Evolutionary conservation across 2,888 invertebrate genomes (phyloP).

Genomic region (Dynastes hyllus): DNA sequence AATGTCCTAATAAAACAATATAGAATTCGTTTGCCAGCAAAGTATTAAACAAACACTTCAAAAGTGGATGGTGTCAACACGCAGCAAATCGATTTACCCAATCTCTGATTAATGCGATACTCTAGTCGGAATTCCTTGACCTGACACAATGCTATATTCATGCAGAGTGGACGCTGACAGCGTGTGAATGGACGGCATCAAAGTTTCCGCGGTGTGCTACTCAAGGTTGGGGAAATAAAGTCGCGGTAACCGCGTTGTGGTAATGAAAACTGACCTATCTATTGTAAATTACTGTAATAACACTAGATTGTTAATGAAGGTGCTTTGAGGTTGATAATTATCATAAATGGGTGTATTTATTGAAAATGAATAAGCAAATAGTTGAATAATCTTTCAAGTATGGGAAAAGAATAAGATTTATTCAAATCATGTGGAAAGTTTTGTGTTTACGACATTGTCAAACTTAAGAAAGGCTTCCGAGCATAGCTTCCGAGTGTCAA

Average conservation of each 20-base stretch:
- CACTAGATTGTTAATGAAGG: constrained; percentile 4
- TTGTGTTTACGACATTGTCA: too few relatives aligned
- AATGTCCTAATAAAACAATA: too few relatives aligned
- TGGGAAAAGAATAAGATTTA: too few relatives aligned
- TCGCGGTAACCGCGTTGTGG: constrained; percentile 5
- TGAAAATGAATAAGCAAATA: too few relatives aligned
- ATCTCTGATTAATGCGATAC: constrained; percentile 23
- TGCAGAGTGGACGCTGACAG: constrained; percentile 8
- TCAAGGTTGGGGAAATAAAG: constrained; percentile 32
- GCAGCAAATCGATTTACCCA: neutral
- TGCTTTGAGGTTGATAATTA: neutral
- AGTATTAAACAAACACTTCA: neutral
- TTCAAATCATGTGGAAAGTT: too few relatives aligned
- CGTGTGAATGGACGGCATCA: neutral
- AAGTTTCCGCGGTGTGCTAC: constrained; percentile 27
- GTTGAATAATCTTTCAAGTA: too few relatives aligned
- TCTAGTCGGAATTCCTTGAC: constrained; percentile 33
- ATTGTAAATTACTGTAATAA: constrained; percentile 17
- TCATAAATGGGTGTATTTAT: neutral
- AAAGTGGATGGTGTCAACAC: constrained; percentile 11
- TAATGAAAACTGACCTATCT: constrained; percentile 36
- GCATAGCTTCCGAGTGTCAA: too few relatives aligned
- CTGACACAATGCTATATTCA: constrained; percentile 20
- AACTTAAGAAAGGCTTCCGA: too few relatives aligned
- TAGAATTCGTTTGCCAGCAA: too few relatives aligned